A percentile compares a stretch with the other conserved stretches of the same genome.
These are phyloP conservation scores for Acanthoscelides obtectus DNA, from an alignment of 2,888 invertebrate genomes.

Conservation along the genomic window DNA sequence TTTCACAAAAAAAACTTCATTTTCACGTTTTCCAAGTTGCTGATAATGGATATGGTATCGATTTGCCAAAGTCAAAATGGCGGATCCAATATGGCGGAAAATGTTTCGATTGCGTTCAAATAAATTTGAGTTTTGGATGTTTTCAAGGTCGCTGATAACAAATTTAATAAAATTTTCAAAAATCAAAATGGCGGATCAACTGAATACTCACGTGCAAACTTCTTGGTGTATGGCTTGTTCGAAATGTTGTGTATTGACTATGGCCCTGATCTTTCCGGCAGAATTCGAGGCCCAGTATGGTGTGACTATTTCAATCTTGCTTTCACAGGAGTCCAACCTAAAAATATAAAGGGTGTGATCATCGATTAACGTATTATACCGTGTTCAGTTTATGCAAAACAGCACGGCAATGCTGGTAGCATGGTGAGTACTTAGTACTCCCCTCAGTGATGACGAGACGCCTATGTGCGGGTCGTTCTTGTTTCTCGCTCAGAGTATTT, in stretches of 20 bases:
- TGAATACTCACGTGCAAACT: constrained; percentile 76
- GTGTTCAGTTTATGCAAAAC: no score
- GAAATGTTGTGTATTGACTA: constrained; percentile 91
- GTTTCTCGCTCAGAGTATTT: no score
- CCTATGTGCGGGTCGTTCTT: no score
- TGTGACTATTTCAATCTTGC: constrained; percentile 87
- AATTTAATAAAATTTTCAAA: neutral
- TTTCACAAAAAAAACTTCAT: no score
- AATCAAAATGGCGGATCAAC: neutral
- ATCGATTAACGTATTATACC: no score
- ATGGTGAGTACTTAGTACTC: no score
- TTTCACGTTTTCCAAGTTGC: no score
- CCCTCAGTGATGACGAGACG: no score
- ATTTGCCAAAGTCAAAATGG: no score
- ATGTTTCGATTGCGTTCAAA: constrained; percentile 1
- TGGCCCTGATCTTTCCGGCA: constrained; percentile 83
- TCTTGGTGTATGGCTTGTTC: constrained; percentile 94
- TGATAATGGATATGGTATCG: no score
- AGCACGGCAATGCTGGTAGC: no score
- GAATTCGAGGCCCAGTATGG: constrained; percentile 94
- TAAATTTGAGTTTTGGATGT: neutral
- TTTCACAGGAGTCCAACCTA: constrained; percentile 84
- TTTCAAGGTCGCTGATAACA: neutral
- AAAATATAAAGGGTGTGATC: constrained; percentile 15
- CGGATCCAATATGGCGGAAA: no score